Evolutionary conservation across 2,797 vertebrate species (phyloP).

Genomic region (Syndactyla subalaris): DNA sequence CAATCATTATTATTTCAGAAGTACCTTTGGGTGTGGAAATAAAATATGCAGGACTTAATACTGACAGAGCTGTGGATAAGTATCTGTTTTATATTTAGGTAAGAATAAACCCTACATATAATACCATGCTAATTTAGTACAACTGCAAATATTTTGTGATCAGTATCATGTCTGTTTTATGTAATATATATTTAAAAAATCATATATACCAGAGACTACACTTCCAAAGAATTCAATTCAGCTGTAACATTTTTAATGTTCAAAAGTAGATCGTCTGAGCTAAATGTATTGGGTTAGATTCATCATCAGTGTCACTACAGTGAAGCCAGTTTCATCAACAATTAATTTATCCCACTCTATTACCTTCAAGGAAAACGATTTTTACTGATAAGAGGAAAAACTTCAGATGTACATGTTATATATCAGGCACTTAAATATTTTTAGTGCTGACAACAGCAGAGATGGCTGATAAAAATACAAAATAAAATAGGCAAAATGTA

Average conservation of each 20-base stretch:
- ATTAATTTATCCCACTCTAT: neutral
- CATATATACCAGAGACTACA: neutral
- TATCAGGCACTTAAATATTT: neutral
- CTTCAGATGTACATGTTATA: neutral
- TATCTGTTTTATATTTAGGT: neutral
- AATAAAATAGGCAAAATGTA: slow-evolving; percentile 33
- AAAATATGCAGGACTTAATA: neutral
- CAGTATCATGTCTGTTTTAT: neutral
- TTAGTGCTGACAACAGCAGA: slow-evolving; percentile 11
- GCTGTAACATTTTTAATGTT: neutral
- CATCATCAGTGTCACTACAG: neutral
- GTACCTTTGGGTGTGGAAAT: neutral
- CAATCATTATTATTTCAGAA: neutral
- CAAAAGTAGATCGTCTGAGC: slow-evolving; percentile 3
- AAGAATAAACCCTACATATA: neutral
- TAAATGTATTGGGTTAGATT: neutral
- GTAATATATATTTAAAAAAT: neutral
- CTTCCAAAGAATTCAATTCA: neutral
- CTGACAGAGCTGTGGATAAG: neutral
- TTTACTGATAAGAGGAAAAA: neutral
- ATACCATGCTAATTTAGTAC: neutral
- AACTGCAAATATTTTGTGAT: neutral
- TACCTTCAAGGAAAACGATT: neutral
- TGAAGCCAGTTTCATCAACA: neutral
- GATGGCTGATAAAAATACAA: slow-evolving; percentile 2